Base-by-base conservation (phyloP, 2,888 invertebrate genomes). In the Pandemis corylana region DNA sequence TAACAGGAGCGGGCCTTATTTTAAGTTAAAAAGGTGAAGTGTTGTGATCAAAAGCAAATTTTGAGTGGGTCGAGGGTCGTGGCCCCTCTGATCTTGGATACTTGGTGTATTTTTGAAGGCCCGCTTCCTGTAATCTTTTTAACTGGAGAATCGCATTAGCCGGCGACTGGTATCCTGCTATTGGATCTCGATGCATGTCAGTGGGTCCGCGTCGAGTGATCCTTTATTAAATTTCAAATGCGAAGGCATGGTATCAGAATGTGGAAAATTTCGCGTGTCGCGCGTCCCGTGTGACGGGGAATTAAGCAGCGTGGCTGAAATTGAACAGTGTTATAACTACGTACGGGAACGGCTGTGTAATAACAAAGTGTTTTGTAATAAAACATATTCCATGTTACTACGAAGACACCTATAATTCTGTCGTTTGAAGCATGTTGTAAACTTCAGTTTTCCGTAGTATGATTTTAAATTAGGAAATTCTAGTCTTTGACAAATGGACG, bases 71-170 rank as follows among this genome's bases (percentile, higher is more conserved):
- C 75, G 77, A 70, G 78, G 84, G 81, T 83, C 81, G 81, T 79
- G 78, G 77, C 80, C 75, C 83, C 84, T 81, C 81, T 84, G 83
- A 84, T 79, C 80, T 78, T 76, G 79, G 75, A 82, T 80, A 82
- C 80, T 81, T 76, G 72, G 67, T 81, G 73, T 79, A 71, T 78
- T 78, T 81, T 80, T 77, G 77, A 80, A 77, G 69, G 76, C 78
- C 76, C 68, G 75, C 75, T 72, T 77, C 77, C 78, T 77, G 72
- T 82, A 81, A 81, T 82, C 79, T 81, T 80, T 83, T 82, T 79
- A 36, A 80, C 78, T 68, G 76, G 71, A 76, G 78, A 79, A 78
- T 71, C 76, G 78, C 76, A 80, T 82, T 84, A 84, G 79, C 76
- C 76, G 59, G 76, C 72, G 75, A 77, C 79, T 75, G 10, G 46